These are phyloP conservation scores for Cheirogaleus medius DNA, from an alignment of 2,113 vertebrate genomes.

Conservation along the genomic window DNA sequence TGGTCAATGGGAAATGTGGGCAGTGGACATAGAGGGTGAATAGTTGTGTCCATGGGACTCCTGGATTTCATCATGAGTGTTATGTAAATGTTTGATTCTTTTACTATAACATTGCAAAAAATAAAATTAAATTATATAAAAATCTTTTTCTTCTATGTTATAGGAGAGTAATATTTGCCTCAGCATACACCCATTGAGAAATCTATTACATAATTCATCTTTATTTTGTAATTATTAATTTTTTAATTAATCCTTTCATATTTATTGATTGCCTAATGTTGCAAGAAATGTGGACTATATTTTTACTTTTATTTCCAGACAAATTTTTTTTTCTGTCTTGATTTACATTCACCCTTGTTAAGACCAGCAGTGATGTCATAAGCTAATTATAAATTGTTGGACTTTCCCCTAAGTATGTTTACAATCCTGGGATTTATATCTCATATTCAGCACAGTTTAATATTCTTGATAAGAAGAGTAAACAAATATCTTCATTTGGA, in stretches of 20 bases:
- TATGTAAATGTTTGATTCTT: neutral
- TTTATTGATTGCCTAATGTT: neutral
- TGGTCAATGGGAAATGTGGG: neutral
- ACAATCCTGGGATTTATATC: neutral
- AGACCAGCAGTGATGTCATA: neutral
- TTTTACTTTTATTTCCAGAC: neutral
- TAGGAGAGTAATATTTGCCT: neutral
- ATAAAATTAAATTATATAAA: neutral
- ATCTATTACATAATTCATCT: neutral
- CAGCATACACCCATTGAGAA: too few species aligned
- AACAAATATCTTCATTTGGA: neutral
- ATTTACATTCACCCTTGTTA: neutral
- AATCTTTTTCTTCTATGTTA: neutral
- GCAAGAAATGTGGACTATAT: neutral
- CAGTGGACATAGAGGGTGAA: too few species aligned
- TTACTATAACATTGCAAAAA: neutral
- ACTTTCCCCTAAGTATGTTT: neutral
- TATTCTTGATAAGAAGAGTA: neutral
- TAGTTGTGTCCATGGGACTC: neutral
- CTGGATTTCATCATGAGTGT: neutral
- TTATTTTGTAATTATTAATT: neutral
- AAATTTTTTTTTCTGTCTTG: neutral
- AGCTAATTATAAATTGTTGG: neutral
- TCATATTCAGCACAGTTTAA: neutral
- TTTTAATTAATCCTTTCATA: neutral